Conservation (phyloP, 2,797 vertebrate species). For the Ctenosaura bakeri region DNA sequence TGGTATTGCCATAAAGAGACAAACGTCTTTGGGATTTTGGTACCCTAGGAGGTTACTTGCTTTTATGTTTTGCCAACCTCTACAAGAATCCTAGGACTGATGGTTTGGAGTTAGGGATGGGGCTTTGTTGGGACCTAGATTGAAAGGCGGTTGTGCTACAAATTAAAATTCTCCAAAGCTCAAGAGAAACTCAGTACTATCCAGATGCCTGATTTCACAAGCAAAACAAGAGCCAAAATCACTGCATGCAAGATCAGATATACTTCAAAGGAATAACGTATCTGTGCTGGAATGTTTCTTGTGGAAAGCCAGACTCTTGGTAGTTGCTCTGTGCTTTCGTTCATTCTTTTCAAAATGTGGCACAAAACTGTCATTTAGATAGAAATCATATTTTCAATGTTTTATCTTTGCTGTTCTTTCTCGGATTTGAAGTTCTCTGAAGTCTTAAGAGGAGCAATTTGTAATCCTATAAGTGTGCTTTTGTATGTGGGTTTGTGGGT, state of each 20-base stretch:
- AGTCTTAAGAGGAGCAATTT: background rate
- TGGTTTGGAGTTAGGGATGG: background rate
- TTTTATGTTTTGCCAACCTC: background rate
- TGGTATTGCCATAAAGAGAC: background rate
- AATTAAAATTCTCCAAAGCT: background rate
- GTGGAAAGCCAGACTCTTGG: background rate
- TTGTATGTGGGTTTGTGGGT: no score
- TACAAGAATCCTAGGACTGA: background rate
- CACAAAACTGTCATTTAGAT: background rate
- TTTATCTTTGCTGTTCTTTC: background rate
- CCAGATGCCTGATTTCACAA: background rate
- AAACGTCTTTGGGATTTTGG: background rate
- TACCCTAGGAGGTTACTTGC: background rate
- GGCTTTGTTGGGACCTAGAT: background rate
- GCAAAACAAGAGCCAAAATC: background rate
- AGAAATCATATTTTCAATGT: background rate
- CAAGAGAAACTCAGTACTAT: background rate
- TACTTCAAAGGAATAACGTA: background rate
- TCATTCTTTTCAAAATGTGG: background rate
- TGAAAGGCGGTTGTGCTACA: background rate
- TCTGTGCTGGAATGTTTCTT: background rate
- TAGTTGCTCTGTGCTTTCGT: background rate
- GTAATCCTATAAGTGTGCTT: background rate
- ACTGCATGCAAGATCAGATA: background rate
- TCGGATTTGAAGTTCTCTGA: background rate